phyloP scores from a whole-genome alignment of 2,797 vertebrate genomes.

The Sciaenops ocellatus region DNA sequence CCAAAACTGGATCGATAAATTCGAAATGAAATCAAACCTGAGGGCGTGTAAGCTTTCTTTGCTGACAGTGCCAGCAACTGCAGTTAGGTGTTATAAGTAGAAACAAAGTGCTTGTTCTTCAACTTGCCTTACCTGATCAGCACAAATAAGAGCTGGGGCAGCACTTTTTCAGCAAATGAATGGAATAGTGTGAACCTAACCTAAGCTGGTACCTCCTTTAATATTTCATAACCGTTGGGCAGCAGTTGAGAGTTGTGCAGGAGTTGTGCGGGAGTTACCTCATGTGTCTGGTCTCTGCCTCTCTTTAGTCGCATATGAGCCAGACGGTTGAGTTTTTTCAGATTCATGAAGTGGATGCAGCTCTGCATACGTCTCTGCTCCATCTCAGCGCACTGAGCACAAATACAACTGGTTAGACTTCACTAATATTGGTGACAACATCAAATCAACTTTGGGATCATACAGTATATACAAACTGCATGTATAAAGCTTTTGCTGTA shows the following conservation, averaged over 20 bases:
- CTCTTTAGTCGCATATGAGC: constrained; percentile 97
- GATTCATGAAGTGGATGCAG: constrained; percentile 96
- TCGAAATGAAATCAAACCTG: background rate
- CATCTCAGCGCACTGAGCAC: constrained; percentile 88
- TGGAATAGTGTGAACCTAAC: constrained; percentile 4
- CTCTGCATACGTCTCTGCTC: constrained; percentile 92
- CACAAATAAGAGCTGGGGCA: constrained; percentile 39
- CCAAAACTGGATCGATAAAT: background rate
- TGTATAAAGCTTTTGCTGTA: background rate
- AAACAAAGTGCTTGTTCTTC: constrained; percentile 31
- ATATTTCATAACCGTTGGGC: background rate
- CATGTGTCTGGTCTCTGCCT: constrained; percentile 97
- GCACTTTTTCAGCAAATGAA: constrained; percentile 36
- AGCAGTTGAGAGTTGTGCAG: background rate
- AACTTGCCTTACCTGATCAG: constrained; percentile 40
- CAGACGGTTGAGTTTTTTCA: constrained; percentile 97
- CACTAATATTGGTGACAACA: background rate
- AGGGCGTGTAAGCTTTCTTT: background rate
- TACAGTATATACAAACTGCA: background rate
- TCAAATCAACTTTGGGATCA: background rate
- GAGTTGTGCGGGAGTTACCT: constrained; percentile 83
- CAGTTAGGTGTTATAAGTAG: constrained; percentile 31
- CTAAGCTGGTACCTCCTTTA: background rate
- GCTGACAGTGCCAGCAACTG: constrained; percentile 41
- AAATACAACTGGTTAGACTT: constrained; percentile 23